Conservation (phyloP, 2,888 invertebrate genomes). For the Nebria salina region DNA sequence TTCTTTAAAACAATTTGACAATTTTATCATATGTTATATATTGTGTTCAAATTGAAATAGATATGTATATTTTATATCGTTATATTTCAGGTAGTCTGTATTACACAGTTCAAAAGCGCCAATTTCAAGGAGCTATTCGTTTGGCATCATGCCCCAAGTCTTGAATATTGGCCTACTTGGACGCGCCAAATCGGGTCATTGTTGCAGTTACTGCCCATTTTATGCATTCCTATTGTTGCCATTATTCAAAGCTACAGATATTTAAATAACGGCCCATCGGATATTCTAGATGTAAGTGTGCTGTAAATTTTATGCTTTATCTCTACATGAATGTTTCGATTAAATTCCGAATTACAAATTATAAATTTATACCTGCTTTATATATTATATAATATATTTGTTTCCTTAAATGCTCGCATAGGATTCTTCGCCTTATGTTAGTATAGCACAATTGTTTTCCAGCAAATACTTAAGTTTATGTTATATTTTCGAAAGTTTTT, state of each 20-base stretch:
- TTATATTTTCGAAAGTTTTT: constrained; percentile 3
- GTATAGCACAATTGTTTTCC: constrained; percentile 22
- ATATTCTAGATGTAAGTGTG: constrained; percentile 82
- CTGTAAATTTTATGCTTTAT: not conserved
- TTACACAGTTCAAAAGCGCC: constrained; percentile 78
- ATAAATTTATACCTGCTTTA: not conserved
- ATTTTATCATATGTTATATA: too few species aligned
- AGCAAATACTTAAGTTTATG: not conserved
- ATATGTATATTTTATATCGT: not conserved
- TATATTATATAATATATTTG: not conserved
- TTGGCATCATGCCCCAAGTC: constrained; percentile 68
- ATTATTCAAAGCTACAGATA: constrained; percentile 80
- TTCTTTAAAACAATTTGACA: too few species aligned
- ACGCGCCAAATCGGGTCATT: constrained; percentile 79
- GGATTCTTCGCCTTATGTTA: constrained; percentile 44
- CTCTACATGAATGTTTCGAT: not conserved
- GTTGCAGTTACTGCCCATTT: constrained; percentile 78
- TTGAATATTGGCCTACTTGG: constrained; percentile 85
- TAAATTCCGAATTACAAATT: not conserved
- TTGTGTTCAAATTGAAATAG: not conserved
- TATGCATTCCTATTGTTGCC: constrained; percentile 78
- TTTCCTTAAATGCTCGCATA: constrained; percentile 25
- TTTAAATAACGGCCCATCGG: constrained; percentile 83
- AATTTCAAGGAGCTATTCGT: constrained; percentile 73
- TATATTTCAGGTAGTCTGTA: constrained; percentile 67